These are phyloP conservation scores for Trematocara unimaculatum DNA, from an alignment of 2,113 vertebrate genomes.

Conservation along the genomic window DNA sequence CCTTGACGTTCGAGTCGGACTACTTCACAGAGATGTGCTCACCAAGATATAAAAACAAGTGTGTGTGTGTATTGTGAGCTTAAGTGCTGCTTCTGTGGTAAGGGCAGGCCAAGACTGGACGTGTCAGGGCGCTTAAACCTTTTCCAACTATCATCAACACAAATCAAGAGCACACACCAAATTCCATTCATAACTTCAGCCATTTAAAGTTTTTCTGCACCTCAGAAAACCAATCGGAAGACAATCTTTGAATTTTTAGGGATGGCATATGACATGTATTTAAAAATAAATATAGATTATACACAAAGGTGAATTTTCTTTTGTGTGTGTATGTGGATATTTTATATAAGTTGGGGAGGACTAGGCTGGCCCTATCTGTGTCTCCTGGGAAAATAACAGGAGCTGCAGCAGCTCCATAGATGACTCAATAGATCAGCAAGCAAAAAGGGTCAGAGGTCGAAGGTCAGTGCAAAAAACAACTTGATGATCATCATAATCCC, in stretches of 20 bases:
- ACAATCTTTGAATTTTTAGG: neutral
- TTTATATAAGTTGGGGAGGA: neutral
- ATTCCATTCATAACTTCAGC: neutral
- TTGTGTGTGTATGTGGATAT: neutral
- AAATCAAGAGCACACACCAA: neutral
- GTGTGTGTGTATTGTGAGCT: neutral
- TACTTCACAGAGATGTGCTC: neutral
- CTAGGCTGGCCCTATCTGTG: neutral
- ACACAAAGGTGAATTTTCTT: neutral
- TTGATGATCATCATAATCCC: neutral
- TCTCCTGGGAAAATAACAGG: neutral
- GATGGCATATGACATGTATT: neutral
- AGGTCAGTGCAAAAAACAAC: neutral
- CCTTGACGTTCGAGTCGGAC: too few species aligned
- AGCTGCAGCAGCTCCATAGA: neutral
- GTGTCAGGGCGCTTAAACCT: neutral
- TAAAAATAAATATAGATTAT: neutral
- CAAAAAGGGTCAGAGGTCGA: neutral
- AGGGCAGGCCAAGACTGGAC: neutral
- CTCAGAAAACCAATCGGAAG: neutral
- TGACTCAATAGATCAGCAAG: conserved; percentile 9
- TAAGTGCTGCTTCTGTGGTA: neutral
- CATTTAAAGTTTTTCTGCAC: neutral
- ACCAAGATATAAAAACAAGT: neutral
- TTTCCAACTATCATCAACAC: neutral